Evolutionary conservation across 2,888 invertebrate genomes (phyloP).

Genomic region (Drosophila tripunctata): DNA sequence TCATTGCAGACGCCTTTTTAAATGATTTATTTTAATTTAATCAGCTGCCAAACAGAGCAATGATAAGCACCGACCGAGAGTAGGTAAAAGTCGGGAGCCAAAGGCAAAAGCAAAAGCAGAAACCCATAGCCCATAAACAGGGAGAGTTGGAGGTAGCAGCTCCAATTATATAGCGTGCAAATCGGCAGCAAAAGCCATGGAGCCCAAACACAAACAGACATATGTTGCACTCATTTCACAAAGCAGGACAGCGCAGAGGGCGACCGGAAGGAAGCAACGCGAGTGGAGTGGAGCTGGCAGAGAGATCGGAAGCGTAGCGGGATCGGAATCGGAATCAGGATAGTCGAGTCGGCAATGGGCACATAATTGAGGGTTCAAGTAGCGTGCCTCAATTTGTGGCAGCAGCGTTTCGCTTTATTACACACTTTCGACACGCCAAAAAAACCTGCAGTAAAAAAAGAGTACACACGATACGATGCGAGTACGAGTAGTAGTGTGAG

Average conservation of each 20-base stretch:
- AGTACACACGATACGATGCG: constrained; percentile 5
- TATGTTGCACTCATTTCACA: constrained; percentile 74
- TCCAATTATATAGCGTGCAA: constrained; percentile 78
- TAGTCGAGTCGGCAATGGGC: constrained; percentile 62
- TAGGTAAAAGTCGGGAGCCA: constrained; percentile 24
- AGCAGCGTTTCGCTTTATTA: constrained; percentile 79
- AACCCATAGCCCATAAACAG: constrained; percentile 2
- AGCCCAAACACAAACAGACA: constrained; percentile 72
- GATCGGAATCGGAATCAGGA: constrained; percentile 1
- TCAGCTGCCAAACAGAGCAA: constrained; percentile 79
- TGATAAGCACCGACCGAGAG: constrained; percentile 73
- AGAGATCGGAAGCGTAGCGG: background rate
- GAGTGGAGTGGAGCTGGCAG: background rate
- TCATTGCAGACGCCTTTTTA: constrained; percentile 59
- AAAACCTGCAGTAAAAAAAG: constrained; percentile 5
- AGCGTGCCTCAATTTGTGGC: constrained; percentile 77
- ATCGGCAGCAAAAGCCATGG: constrained; percentile 76
- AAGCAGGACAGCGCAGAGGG: constrained; percentile 43
- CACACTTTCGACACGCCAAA: constrained; percentile 77
- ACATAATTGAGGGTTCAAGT: constrained; percentile 81
- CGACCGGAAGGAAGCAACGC: background rate
- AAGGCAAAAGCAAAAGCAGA: constrained; percentile 11
- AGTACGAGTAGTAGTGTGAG: background rate
- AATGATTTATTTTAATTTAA: constrained; percentile 79
- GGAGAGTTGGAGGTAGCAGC: too few relatives aligned